Percentiles rank a stretch among this genome's conserved stretches.
Evolutionary conservation across 2,888 invertebrate genomes (phyloP).

Genomic region (Phaedon cochleariae): DNA sequence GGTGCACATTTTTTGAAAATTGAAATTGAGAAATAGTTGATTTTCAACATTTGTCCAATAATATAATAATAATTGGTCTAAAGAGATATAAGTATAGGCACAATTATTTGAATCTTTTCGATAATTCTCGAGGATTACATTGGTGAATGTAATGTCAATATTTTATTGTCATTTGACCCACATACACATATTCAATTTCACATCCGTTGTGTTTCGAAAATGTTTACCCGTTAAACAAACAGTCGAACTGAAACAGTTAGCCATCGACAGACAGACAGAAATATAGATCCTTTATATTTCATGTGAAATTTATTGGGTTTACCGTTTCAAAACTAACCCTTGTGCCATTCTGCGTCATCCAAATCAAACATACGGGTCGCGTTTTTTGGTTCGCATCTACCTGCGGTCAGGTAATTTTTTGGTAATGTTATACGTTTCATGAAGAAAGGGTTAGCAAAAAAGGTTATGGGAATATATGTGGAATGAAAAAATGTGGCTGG

Average conservation of each 20-base stretch:
- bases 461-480: slow-evolving; percentile 43
- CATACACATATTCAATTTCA: slow-evolving; percentile 32
- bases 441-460: slow-evolving; percentile 38
- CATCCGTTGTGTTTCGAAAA: slow-evolving; percentile 34
- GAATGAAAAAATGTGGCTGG: slow-evolving; percentile 31
- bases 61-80: too few species aligned
- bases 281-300: slow-evolving; percentile 44
- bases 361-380: slow-evolving; percentile 35
- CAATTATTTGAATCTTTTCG: too few species aligned
- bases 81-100: too few species aligned
- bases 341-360: slow-evolving; percentile 30
- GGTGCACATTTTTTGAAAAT: too few species aligned
- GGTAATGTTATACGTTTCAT: slow-evolving; percentile 38
- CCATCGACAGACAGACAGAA: slow-evolving; percentile 42
- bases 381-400: slow-evolving; percentile 26
- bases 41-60: too few species aligned
- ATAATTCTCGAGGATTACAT: too few species aligned
- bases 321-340: slow-evolving; percentile 32
- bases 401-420: slow-evolving; percentile 40
- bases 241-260: slow-evolving; percentile 40
- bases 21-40: too few species aligned
- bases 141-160: too few species aligned
- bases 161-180: slow-evolving; percentile 28
- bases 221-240: slow-evolving; percentile 42
- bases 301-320: slow-evolving; percentile 47